Percentiles rank a stretch among this genome's conserved stretches.
Evolutionary conservation across 2,113 vertebrate species (phyloP).

Genomic region (Pelecanoides urinatrix): DNA sequence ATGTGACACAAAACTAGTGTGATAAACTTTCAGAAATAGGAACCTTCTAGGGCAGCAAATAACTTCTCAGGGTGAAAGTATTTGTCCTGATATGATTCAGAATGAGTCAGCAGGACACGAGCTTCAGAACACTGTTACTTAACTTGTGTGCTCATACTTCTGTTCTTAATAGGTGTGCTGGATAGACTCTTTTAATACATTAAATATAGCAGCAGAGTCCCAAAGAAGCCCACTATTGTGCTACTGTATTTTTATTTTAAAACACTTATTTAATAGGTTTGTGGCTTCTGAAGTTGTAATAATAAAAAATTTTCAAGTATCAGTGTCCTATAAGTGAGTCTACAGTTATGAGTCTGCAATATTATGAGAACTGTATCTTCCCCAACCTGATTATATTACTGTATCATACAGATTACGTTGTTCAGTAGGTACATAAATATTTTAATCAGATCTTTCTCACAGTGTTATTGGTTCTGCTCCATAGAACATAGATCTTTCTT

Average conservation of each 20-base stretch:
- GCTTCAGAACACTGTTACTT: constrained; percentile 11
- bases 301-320: background rate
- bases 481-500: background rate
- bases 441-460: constrained; percentile 10
- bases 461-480: background rate
- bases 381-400: background rate
- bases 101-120: constrained; percentile 27
- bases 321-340: background rate
- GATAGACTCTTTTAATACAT: constrained; percentile 18
- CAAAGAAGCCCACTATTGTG: background rate
- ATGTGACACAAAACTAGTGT: background rate
- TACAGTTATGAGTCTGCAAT: background rate
- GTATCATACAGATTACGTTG: background rate
- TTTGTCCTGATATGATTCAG: constrained; percentile 39
- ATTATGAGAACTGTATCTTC: background rate
- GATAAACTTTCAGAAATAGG: background rate
- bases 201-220: background rate
- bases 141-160: background rate
- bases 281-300: background rate
- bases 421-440: background rate
- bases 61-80: constrained; percentile 37
- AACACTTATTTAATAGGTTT: background rate
- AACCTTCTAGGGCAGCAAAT: constrained; percentile 18
- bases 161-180: constrained; percentile 5
- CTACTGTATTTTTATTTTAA: constrained; percentile 19